Evolutionary conservation across 2,888 invertebrate genomes (phyloP).

Genomic region (Fissipunctia ypsillon): DNA sequence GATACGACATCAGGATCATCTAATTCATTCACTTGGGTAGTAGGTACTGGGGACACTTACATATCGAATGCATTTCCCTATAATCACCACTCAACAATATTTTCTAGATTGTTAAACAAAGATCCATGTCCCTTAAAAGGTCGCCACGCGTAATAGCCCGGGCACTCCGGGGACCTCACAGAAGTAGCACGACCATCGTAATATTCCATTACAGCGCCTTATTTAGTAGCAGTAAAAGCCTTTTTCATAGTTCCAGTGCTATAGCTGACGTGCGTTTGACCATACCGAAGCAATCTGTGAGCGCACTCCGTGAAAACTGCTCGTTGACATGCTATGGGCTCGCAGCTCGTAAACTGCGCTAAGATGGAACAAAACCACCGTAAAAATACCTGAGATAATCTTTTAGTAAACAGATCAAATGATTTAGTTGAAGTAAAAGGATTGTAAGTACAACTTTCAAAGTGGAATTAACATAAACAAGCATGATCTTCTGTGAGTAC

Average conservation of each 20-base stretch:
- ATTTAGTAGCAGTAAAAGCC: background rate
- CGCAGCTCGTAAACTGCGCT: constrained; percentile 16
- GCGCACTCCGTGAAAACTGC: constrained; percentile 19
- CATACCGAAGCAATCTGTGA: background rate
- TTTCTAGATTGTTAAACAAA: constrained; percentile 2
- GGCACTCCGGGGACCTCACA: background rate
- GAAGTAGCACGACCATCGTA: background rate
- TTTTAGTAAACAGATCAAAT: constrained; percentile 5
- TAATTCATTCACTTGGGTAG: no score
- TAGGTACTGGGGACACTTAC: no score
- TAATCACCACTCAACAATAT: background rate
- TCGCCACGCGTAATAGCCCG: background rate
- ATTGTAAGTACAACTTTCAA: no score
- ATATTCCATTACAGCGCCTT: background rate
- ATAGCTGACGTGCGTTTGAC: background rate
- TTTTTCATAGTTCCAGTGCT: constrained; percentile 1
- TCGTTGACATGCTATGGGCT: constrained; percentile 29
- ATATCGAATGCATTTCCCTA: no score
- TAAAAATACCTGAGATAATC: constrained; percentile 10
- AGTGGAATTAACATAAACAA: no score
- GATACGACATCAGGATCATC: background rate
- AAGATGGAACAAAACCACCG: background rate
- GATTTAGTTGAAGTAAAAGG: background rate
- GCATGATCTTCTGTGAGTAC: no score
- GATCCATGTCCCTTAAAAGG: constrained; percentile 5